Evolutionary conservation across 2,888 invertebrate genomes (phyloP), one percentile per base, ranked within the genome.

Genomic region (Ceramica pisi): DNA sequence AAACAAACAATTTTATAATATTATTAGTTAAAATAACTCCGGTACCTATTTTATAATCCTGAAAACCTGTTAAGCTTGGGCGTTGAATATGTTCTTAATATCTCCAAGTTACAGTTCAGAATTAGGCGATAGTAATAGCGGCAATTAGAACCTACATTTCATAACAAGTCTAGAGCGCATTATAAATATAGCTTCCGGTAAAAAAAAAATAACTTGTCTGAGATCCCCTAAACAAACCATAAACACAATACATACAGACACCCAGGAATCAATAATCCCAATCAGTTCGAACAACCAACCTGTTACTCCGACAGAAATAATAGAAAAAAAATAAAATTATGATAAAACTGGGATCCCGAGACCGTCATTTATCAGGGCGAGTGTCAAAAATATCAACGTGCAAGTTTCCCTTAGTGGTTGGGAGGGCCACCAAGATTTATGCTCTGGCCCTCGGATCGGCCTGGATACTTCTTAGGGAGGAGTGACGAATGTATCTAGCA

Each of bases 301-400:
- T 87, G 86, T 86, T 86, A 87, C 84, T 64, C 53, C 50, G 10
- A 64, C 50, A 72, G 46, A 60, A 48, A 67, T 73, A 71, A 80
- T 80, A 80, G 81, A 85, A 85, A 83, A 83, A 82, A 83, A 78
- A 75, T 66, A 76, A 80, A 75, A 75, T 67, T 78, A 86, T 82
- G 73, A 80, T 77, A 86, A 84, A 72, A 80, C 74, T 67, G 79
- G 80, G 80, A 82, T 75, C 65, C 51, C 23, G 67, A 67, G 63
- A 76, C 75, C 76, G 75, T 69, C 81, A 84, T 87, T 83, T 85
- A 82, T 87, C 86, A 87, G 65, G 48, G 71, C 19, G 67, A 70
- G 80, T 87, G 86, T 87, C 87, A 85, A 87, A 87, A 87, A 84
- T 87, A 87, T 86, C 87, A 85, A 85, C 87, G 87, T 82, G 81